Percentiles rank a stretch among this genome's conserved stretches.
These are phyloP conservation scores for Alethe castanea DNA, from an alignment of 2,113 vertebrate species.

Conservation along the genomic window DNA sequence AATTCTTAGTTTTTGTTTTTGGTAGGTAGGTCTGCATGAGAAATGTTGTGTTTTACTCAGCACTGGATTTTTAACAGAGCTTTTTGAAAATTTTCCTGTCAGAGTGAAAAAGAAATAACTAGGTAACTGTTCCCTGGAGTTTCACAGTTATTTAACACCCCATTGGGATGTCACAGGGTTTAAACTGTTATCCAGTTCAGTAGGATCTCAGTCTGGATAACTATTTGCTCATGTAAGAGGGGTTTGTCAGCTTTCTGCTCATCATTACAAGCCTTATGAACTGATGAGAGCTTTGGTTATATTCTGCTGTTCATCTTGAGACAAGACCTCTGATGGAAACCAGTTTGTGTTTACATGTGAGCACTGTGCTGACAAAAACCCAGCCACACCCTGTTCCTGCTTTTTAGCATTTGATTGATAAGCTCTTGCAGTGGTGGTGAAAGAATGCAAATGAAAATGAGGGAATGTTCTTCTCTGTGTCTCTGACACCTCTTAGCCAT, in stretches of 20 bases:
- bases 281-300: not conserved
- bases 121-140: not conserved
- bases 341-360: not conserved
- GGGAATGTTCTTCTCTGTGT: not conserved
- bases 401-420: not conserved
- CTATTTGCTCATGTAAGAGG: not conserved
- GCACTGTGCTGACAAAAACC: not conserved
- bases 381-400: not conserved
- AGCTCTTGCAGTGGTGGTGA: not conserved
- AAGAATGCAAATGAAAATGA: not conserved
- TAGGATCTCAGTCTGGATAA: not conserved
- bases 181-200: not conserved
- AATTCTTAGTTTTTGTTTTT: not conserved
- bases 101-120: not conserved
- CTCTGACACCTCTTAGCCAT: not conserved
- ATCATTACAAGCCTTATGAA: not conserved
- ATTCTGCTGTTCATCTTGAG: not conserved
- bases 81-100: not conserved
- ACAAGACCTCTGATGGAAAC: not conserved
- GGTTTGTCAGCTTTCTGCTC: accelerated
- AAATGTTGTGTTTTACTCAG: not conserved
- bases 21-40: not conserved
- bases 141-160: not conserved
- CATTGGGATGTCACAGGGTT: not conserved
- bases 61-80: not conserved